Base-by-base conservation (phyloP, 2,888 invertebrate species). In the Orthosia incerta region DNA sequence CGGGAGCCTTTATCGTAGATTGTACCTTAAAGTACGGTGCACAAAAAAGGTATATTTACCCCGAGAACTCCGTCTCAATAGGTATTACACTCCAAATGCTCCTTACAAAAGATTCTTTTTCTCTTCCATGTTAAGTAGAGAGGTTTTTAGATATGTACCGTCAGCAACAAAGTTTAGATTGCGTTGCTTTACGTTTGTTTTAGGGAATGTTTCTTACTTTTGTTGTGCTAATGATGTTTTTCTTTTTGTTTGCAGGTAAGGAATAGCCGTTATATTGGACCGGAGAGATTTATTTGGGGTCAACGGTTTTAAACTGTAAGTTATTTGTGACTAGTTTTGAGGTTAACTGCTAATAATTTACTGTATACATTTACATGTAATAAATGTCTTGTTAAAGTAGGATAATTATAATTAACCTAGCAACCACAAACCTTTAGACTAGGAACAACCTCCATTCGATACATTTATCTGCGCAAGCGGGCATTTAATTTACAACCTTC, bases 91-190 rank as follows among this genome's bases (percentile, higher is more conserved):
- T 93, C 89, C 91, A 93, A 94, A 93, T 93, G 91, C 87, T 90
- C 85, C 89, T 89, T 87, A 96, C 94, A 95, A 96, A 93, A 93
- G 94, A 94, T 91, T 94, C 93, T 94, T 94, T 94, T 94, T 94
- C 93, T 93, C 87, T 91, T 88, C 92, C 91, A 93, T 94, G 93
- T 93, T 95, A 95, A 95, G 94, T 93, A 94, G 93, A 90, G 91
- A 88, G 89, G 90, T 88, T 92, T 93, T 94, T 93, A 88, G 87
- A 89, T 85, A 75, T 79, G 92, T 93, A 95, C 86, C 62, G 94
- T 91, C 87, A 62, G 91, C 92, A 71, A 51, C 62, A 61, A 80
- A 70, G 61, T 76, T 71, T 62, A 63, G 74, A 71, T 79, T 76
- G 23, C 61, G 26, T 63, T 23, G 56, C 48, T 73, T 70, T 61